phyloP scores from a whole-genome alignment of 1,140 invertebrate genomes.

The Prorops nasuta region DNA sequence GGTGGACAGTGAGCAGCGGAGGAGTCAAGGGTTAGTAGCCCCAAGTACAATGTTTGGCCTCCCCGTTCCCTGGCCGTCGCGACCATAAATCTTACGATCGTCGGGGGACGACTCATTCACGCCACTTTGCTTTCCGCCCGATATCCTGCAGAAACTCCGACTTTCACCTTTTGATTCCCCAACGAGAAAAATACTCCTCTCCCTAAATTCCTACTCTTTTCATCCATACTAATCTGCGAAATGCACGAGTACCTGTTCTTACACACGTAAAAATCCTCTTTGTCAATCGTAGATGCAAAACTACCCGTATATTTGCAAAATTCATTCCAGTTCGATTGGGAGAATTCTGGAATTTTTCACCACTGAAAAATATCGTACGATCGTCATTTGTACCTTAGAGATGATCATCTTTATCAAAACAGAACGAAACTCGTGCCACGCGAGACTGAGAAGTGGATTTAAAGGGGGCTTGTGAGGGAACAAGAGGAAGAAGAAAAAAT shows the following conservation, averaged over 20 bases:
- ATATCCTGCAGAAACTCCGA: slow-evolving; percentile 29
- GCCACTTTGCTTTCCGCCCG: slow-evolving; percentile 46
- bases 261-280: too few relatives aligned
- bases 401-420: neutral
- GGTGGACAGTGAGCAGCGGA: slow-evolving; percentile 26
- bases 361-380: too few relatives aligned
- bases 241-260: too few relatives aligned
- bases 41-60: slow-evolving; percentile 27
- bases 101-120: slow-evolving; percentile 54
- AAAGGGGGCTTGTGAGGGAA: slow-evolving; percentile 12
- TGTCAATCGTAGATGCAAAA: too few relatives aligned
- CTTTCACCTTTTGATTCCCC: slow-evolving; percentile 16
- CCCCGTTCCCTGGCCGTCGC: slow-evolving; percentile 22
- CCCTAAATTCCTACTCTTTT: neutral
- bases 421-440: neutral
- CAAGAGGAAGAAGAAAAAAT: slow-evolving; percentile 2
- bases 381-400: too few relatives aligned
- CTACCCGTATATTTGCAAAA: too few relatives aligned
- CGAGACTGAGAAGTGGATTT: too few relatives aligned
- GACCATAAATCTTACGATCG: slow-evolving; percentile 54
- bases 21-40: slow-evolving; percentile 49
- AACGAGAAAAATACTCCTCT: neutral
- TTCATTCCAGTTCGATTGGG: too few relatives aligned
- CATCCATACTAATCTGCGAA: neutral
- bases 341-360: too few relatives aligned